Evolutionary conservation across 2,888 invertebrate species (phyloP).

Genomic region (Toxonevra muliebris): DNA sequence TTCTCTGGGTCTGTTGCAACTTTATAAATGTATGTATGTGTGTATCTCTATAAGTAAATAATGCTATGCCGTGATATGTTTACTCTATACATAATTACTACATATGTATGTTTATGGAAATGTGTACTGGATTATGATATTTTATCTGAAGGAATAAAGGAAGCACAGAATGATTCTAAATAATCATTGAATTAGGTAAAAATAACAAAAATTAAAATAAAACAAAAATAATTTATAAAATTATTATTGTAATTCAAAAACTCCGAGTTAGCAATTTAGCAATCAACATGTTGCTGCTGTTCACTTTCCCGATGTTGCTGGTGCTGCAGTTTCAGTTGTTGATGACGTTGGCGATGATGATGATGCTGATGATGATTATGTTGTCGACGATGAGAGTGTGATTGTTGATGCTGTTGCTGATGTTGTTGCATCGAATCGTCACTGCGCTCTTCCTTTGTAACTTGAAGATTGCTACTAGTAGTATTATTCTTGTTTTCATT

Average conservation of each 20-base stretch:
- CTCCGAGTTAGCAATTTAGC: no score
- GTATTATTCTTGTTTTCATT: constrained; percentile 30
- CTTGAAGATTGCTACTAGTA: constrained; percentile 29
- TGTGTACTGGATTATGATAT: no score
- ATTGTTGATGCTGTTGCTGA: constrained; percentile 1
- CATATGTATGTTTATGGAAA: no score
- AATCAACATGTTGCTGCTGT: constrained; percentile 10
- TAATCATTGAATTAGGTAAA: no score
- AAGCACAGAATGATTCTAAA: no score
- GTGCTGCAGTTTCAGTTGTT: constrained; percentile 32
- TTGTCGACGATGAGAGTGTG: constrained; percentile 14
- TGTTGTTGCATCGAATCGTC: background rate
- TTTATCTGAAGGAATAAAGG: no score
- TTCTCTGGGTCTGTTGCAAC: no score
- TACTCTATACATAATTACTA: no score
- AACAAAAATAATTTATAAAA: no score
- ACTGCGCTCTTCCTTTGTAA: background rate
- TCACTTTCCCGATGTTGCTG: constrained; percentile 27
- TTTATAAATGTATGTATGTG: constrained; percentile 14
- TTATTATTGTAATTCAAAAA: no score
- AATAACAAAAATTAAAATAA: no score
- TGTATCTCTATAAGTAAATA: constrained; percentile 26
- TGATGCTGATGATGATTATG: constrained; percentile 35
- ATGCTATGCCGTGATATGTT: no score
- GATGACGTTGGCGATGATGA: constrained; percentile 30